Percentiles rank a stretch among this genome's conserved stretches.
These are phyloP conservation scores for Ageneiosus marmoratus DNA, from an alignment of 2,113 vertebrate genomes.

Conservation along the genomic window DNA sequence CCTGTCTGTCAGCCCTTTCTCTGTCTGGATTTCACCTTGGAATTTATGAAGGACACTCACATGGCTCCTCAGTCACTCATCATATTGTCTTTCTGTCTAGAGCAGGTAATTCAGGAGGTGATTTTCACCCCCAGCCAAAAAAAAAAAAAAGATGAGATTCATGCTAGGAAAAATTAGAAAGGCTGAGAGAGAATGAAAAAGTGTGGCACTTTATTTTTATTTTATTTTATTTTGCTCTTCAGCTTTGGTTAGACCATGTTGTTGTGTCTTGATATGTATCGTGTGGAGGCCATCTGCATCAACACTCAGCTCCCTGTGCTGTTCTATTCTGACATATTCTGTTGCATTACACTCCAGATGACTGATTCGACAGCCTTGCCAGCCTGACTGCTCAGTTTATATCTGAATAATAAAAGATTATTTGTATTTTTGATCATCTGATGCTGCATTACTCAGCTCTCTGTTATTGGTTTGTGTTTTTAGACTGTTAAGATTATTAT, in stretches of 20 bases:
- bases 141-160: slow-evolving; percentile 24
- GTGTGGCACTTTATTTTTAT: not conserved
- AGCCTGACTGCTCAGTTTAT: slow-evolving; percentile 2
- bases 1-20: slow-evolving; percentile 5
- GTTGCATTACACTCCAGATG: slow-evolving; percentile 12
- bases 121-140: slow-evolving; percentile 12
- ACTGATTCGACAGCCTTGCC: slow-evolving; percentile 9
- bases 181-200: not conserved
- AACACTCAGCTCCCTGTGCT: slow-evolving; percentile 3
- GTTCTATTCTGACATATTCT: slow-evolving; percentile 6
- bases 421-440: not conserved
- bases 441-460: not conserved
- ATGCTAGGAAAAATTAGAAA: not conserved
- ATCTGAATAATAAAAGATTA: not conserved
- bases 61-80: slow-evolving; percentile 26
- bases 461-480: not conserved
- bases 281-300: slow-evolving; percentile 17
- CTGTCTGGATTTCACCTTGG: slow-evolving; percentile 40
- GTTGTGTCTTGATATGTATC: slow-evolving; percentile 27
- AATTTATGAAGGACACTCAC: slow-evolving; percentile 41
- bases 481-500: not conserved
- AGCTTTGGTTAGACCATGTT: slow-evolving; percentile 23
- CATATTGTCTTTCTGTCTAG: slow-evolving; percentile 32
- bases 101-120: slow-evolving; percentile 38
- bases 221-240: too few relatives aligned